phyloP scores from a whole-genome alignment of 2,797 vertebrate species.

The Gymnoscopelus microlampas region DNA sequence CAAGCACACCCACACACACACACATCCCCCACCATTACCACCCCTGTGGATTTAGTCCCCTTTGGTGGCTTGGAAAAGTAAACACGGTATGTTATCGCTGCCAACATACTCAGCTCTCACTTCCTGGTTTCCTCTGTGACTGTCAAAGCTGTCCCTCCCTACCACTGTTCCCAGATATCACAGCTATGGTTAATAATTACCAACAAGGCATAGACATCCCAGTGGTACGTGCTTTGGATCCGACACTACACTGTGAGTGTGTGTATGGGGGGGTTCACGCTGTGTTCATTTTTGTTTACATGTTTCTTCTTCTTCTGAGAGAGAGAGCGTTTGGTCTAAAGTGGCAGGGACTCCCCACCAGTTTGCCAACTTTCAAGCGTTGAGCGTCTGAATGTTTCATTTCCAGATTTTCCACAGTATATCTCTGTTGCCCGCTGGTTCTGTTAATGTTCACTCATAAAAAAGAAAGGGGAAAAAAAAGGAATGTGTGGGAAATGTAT shows the following conservation, averaged over 20 bases:
- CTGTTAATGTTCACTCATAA: too few species aligned
- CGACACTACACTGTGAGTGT: not conserved
- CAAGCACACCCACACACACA: too few species aligned
- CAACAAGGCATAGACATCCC: constrained; percentile 33
- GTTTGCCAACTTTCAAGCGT: too few species aligned
- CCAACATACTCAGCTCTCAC: constrained; percentile 51
- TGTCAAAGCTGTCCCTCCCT: constrained; percentile 35
- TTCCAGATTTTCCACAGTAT: too few species aligned
- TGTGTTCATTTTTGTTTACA: constrained; percentile 17
- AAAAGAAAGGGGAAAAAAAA: too few species aligned
- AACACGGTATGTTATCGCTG: constrained; percentile 70
- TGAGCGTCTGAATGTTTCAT: too few species aligned
- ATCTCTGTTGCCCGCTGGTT: too few species aligned
- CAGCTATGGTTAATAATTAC: constrained; percentile 65
- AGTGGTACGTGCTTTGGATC: constrained; percentile 8
- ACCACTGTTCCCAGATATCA: constrained; percentile 28
- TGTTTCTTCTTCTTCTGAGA: constrained; percentile 18
- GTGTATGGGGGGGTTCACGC: not conserved
- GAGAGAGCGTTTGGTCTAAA: constrained; percentile 25
- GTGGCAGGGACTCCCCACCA: too few species aligned
- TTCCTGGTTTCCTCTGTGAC: constrained; percentile 64
- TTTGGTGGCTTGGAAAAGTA: constrained; percentile 63
- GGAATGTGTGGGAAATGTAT: too few species aligned
- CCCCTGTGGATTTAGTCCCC: constrained; percentile 54
- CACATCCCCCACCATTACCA: constrained; percentile 11